Conservation (phyloP, 2,888 invertebrate genomes). For the Protula sp. region DNA sequence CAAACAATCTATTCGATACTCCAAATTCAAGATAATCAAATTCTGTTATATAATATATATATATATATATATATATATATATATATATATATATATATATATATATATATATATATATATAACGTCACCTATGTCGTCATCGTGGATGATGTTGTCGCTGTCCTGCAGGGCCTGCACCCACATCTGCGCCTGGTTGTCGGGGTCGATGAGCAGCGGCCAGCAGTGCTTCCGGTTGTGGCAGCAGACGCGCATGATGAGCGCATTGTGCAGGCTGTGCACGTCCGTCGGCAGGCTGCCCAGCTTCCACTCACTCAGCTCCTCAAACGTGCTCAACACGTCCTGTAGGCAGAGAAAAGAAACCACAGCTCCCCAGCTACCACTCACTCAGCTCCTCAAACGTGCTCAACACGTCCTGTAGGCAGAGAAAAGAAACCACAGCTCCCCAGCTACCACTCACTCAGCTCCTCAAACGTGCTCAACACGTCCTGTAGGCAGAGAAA, state of each 20-base stretch:
- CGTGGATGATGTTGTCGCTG: constrained; percentile 7
- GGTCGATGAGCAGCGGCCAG: constrained; percentile 50
- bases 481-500: too few species aligned
- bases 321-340: constrained; percentile 38
- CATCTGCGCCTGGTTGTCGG: constrained; percentile 46
- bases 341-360: too few species aligned
- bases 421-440: neutral
- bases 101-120: too few species aligned
- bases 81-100: too few species aligned
- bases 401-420: constrained; percentile 32
- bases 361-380: constrained; percentile 42
- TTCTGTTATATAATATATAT: too few species aligned
- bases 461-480: constrained; percentile 43
- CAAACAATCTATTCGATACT: too few species aligned
- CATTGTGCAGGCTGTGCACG: constrained; percentile 48
- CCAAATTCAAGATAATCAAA: too few species aligned
- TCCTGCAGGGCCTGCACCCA: constrained; percentile 45
- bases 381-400: constrained; percentile 44
- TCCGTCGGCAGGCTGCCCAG: constrained; percentile 40
- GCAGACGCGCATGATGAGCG: constrained; percentile 36
- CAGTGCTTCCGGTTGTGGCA: constrained; percentile 40
- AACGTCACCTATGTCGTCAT: neutral
- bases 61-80: too few species aligned
- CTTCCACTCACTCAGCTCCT: constrained; percentile 47
- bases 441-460: constrained; percentile 44